Evolutionary conservation across 2,113 vertebrate species (phyloP).

Genomic region (Trochalopteron elliotii): DNA sequence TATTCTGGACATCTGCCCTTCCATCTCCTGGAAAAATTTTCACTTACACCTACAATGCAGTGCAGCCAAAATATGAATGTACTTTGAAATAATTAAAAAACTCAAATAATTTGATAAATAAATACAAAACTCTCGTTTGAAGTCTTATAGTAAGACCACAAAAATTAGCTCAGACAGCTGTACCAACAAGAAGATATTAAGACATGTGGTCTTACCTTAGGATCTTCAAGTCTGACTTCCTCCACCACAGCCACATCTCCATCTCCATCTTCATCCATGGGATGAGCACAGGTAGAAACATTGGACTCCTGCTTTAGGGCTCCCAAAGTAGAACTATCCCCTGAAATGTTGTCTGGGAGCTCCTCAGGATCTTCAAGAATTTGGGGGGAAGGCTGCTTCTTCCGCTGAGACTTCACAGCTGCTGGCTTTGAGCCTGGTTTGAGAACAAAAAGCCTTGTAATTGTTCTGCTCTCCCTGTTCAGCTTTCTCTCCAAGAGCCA

Average conservation of each 20-base stretch:
- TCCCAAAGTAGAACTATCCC: slow-evolving; percentile 15
- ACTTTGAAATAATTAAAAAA: neutral
- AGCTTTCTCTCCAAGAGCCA: neutral
- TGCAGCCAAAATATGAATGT: neutral
- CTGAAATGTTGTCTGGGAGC: neutral
- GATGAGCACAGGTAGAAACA: neutral
- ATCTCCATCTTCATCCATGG: slow-evolving; percentile 22
- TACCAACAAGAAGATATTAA: neutral
- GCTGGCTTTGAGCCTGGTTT: slow-evolving; percentile 55
- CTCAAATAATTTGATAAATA: neutral
- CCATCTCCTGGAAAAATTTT: neutral
- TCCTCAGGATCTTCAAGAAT: slow-evolving; percentile 42
- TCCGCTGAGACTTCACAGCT: slow-evolving; percentile 30
- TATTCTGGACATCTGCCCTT: neutral
- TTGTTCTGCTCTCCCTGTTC: neutral
- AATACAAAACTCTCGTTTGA: neutral
- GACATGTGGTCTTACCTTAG: slow-evolving; percentile 63
- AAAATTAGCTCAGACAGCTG: neutral
- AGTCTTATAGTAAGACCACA: neutral
- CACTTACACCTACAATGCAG: neutral
- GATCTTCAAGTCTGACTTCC: slow-evolving; percentile 65
- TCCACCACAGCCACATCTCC: slow-evolving; percentile 75
- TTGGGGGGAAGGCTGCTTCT: slow-evolving; percentile 11
- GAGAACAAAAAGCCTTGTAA: slow-evolving; percentile 6
- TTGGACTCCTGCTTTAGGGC: neutral